Evolutionary conservation across 2,113 vertebrate genomes (phyloP), one percentile per base, ranked within the genome.

Genomic region (Hippocampus guttulatus): DNA sequence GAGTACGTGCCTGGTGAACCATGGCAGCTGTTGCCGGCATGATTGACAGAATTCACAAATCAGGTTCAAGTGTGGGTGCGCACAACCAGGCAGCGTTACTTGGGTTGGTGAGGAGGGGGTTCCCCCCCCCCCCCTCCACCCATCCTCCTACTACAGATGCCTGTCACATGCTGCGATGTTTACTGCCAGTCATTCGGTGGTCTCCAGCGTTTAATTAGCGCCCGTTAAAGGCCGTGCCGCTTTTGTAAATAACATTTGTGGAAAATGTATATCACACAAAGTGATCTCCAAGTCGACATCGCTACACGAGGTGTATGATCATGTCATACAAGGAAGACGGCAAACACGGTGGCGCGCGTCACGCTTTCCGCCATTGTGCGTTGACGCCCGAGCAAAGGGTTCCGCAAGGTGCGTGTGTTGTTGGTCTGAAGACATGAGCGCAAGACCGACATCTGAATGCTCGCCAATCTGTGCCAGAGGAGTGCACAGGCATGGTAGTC

Each of bases 191-290:
- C 86, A 89, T 88, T 79, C 73, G 71, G 67, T 55, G 30, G 75
- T 82, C 87, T 86, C 83, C 75, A 38, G 80, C 77, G 69, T 87
- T 91, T 91, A 91, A 92, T 91, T 90, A 89, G 88, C 65, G 65
- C 87, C 90, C 85, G 89, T 91, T 89, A 90, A 80, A 79, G 77
- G 76, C 81, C 70, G 33, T 67, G 71, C 78, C 85, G 87, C 84
- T 87, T 87, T 84, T 27, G 14, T 65, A 47, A 47, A 47, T 47
- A 49, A 25, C 27, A 16, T 16, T 20, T 30, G 15, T 33, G 58
- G 27, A 61, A 14, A 61, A 3, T 61, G 27, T 33, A 61, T 61
- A 33, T 61, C 27, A 18, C 27, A 38, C 7, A 16, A 61, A 61
- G 15, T 18, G 27, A 61, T 61, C 58, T 33, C 16, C 2, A 14